Evolutionary conservation across 2,113 vertebrate species (phyloP), one percentile per base, ranked within the genome.

Genomic region (Plestiodon gilberti): DNA sequence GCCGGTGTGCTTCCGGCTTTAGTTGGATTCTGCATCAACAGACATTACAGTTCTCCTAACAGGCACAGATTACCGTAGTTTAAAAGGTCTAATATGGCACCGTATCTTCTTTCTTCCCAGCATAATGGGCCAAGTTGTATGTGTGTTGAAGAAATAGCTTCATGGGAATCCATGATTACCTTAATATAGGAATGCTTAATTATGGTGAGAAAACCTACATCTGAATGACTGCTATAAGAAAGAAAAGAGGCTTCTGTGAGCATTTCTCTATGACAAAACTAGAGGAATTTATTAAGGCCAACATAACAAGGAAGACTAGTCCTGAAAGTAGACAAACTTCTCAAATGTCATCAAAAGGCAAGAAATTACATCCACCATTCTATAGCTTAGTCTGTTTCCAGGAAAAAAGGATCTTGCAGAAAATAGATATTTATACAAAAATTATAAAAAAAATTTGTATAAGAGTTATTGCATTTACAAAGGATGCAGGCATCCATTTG

Each of bases 381-480:
- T 93, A 95, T 95, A 96, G 93, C 93, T 94, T 78, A 8, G 65
- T 78, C 74, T 7, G 92, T 94, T 94, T 95, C 94, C 92, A 94
- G 94, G 96, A 96, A 95, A 90, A 84, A 96, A 96, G 91, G 92
- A 90, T 93, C 91, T 95, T 96, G 95, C 94, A 96, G 95, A 97
- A 97, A 97, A 97, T 97, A 97, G 95, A 96, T 84, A 95, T 97
- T 96, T 96, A 96, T 97, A 97, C 94, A 97, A 97, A 97, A 74
- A 96, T 95, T 97, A 97, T 96, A 96, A 96, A 97, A 97, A 85
- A 97, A 85, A 94, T 91, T 95, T 93, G 86, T 95, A 95, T 90
- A 92, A 89, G 94, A 96, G 94, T 96, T 96, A 96, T 96, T 97
- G 92, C 95, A 55, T 95, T 97, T 94, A 94, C 92, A 95, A 95